A percentile compares a stretch with the other conserved stretches of the same genome.
Evolutionary conservation across 2,888 invertebrate species (phyloP).

Genomic region (Drosophila subsilvestris): DNA sequence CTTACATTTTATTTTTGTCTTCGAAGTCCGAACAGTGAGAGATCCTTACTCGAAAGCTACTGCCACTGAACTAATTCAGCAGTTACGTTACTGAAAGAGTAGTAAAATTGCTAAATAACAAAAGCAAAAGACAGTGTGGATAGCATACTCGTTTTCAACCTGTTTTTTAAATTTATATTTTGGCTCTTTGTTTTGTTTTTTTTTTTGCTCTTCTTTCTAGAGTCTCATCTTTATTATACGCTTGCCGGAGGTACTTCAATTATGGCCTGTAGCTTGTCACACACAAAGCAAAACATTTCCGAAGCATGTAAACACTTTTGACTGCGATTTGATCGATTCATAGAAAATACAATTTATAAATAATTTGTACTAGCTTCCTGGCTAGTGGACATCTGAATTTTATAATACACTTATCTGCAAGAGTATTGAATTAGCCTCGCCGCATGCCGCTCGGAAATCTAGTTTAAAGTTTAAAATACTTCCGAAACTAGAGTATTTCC

Average conservation of each 20-base stretch:
- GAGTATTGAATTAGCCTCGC: background rate
- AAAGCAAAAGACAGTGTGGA: slow-evolving; percentile 24
- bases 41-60: slow-evolving; percentile 44
- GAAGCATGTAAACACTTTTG: too few relatives aligned
- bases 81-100: slow-evolving; percentile 8
- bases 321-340: background rate
- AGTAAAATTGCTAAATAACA: slow-evolving; percentile 15
- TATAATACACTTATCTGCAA: background rate
- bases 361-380: background rate
- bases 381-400: too few relatives aligned
- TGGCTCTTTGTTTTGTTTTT: slow-evolving; percentile 9
- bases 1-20: slow-evolving; percentile 31
- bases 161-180: slow-evolving; percentile 42
- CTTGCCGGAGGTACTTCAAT: slow-evolving; percentile 1
- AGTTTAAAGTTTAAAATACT: background rate
- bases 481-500: slow-evolving; percentile 2
- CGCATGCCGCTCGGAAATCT: background rate
- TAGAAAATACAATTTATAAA: background rate
- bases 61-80: slow-evolving; percentile 32
- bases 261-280: background rate
- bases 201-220: slow-evolving; percentile 20
- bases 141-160: slow-evolving; percentile 31
- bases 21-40: background rate
- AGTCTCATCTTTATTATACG: slow-evolving; percentile 24
- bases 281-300: background rate